These are phyloP conservation scores for Sinopyrophorus schimmeli DNA, from an alignment of 2,888 invertebrate species.

Conservation along the genomic window DNA sequence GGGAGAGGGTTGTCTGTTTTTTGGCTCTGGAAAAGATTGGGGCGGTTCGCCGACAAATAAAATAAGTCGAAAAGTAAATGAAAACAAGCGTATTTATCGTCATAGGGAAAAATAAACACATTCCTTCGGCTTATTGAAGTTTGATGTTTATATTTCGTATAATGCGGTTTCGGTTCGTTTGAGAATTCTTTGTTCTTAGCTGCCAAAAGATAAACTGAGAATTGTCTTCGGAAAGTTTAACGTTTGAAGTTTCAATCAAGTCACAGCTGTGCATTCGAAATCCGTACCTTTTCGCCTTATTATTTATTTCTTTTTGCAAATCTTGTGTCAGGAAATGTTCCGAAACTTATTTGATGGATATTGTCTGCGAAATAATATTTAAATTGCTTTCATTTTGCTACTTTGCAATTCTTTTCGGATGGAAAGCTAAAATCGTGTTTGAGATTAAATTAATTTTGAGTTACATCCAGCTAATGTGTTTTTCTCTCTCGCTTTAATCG, in stretches of 20 bases:
- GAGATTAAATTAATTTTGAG: no score
- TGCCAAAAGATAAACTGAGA: conserved; percentile 21
- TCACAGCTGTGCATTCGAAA: conserved; percentile 16
- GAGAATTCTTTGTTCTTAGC: conserved; percentile 17
- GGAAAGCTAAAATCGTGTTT: no score
- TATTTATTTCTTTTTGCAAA: conserved; percentile 16
- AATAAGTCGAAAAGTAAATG: no score
- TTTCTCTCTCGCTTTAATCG: no score
- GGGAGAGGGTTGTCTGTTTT: no score
- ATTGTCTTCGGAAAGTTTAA: conserved; percentile 15
- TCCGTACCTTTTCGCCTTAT: conserved; percentile 14
- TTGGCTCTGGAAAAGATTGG: no score
- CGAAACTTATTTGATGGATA: conserved; percentile 7
- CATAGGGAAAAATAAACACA: conserved; percentile 3
- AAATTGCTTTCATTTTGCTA: no score
- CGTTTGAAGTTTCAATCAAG: conserved; percentile 27
- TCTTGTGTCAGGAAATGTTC: conserved; percentile 5
- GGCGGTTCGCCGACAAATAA: no score
- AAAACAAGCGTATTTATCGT: no score
- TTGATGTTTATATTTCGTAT: conserved; percentile 18
- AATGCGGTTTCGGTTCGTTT: conserved; percentile 24
- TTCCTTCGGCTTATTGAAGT: conserved; percentile 13
- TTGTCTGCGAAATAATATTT: no score
- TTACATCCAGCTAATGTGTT: no score
- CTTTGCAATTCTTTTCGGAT: no score